Evolutionary conservation across 2,113 vertebrate species (phyloP), one percentile per base, ranked within the genome.

Genomic region (Mirounga angustirostris): DNA sequence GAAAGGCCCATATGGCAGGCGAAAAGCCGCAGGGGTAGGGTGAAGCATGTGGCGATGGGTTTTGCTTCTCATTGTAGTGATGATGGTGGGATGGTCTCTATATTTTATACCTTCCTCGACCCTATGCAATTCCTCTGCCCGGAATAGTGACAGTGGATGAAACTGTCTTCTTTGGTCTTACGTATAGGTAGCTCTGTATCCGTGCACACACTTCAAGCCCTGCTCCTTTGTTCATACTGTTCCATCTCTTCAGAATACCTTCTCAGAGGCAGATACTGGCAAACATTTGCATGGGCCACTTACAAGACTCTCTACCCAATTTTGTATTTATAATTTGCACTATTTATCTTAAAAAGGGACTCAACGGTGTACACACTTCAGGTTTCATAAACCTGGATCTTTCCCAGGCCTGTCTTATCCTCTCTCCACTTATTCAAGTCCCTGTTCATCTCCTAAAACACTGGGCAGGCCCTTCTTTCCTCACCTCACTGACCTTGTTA

Each of bases 301-400:
- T 40, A 46, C 2, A 56, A 86, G 24, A 28, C 18, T 63, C 28
- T 80, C 7, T 26, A 59, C 19, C 36, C 30, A 28, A 46, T 87
- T 95, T 63, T 71, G n/a, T 63, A 58, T 52, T 97, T 85, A 79
- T 58, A 73, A 91, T 88, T 52, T 86, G 33, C 54, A 91, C 46
- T n/a, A 15, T 63, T 95, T 89, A 79, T 36, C 71, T 89, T 82
- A 12, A 85, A 36, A 95, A 78, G 33, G 4, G 22, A 86, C 15
- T 56, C 5, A 7, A 36, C 1, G 54, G 8, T 59, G 2, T 10
- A 59, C 43, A 80, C 2, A 58, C 33, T 59, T 74, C 28, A 65
- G 28, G 40, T 16, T 28, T 33, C 16, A 36, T 4, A 91, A 89
- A 61, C 16, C 69, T 54, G 18, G 71, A 50, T 30, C 40, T 36